Percentiles rank a stretch among this genome's conserved stretches.
These are phyloP conservation scores for Drosophila mayaguana DNA, from an alignment of 2,888 invertebrate species.

Conservation along the genomic window DNA sequence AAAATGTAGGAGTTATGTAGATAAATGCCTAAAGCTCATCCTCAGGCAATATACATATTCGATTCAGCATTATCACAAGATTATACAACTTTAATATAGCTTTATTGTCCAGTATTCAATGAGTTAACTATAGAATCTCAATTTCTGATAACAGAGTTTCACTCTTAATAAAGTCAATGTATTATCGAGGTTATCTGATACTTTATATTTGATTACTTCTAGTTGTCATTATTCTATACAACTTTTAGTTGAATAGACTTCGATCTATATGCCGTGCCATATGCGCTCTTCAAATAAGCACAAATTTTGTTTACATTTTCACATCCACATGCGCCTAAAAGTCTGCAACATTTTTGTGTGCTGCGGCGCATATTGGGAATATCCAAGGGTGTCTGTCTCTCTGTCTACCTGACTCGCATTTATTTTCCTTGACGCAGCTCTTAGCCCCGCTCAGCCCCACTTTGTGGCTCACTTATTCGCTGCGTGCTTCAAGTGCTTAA, in stretches of 20 bases:
- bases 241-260: background rate
- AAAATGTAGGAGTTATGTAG: too few relatives aligned
- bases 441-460: background rate
- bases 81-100: too few relatives aligned
- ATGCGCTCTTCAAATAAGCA: background rate
- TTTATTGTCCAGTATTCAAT: too few relatives aligned
- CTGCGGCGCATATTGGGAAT: slow-evolving; percentile 17
- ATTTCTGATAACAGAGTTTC: too few relatives aligned
- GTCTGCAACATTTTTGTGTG: slow-evolving; percentile 70
- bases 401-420: slow-evolving; percentile 53
- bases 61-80: too few relatives aligned
- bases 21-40: too few relatives aligned
- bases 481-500: slow-evolving; percentile 47
- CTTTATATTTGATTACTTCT: too few relatives aligned
- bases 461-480: slow-evolving; percentile 26
- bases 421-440: slow-evolving; percentile 22
- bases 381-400: background rate
- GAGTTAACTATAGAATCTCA: too few relatives aligned
- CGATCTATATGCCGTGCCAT: background rate
- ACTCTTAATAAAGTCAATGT: too few relatives aligned
- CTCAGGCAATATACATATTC: too few relatives aligned
- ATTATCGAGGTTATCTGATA: too few relatives aligned
- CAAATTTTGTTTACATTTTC: slow-evolving; percentile 11
- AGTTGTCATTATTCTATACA: background rate
- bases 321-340: slow-evolving; percentile 47